A percentile compares a stretch with the other conserved stretches of the same genome.
Evolutionary conservation across 2,888 invertebrate species (phyloP).

Genomic region (Platypus cylindrus): DNA sequence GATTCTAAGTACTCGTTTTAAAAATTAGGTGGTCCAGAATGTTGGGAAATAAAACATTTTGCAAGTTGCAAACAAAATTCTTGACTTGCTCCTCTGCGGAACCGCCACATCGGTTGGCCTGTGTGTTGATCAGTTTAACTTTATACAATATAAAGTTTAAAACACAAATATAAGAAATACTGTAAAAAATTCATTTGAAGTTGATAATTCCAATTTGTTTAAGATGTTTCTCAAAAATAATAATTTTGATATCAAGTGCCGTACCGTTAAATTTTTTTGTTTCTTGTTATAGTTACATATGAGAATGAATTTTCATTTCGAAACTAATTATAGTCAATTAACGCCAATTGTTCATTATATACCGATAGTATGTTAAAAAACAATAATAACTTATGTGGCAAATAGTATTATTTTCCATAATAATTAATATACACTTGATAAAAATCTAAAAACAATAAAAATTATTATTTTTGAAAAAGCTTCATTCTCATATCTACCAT

Average conservation of each 20-base stretch:
- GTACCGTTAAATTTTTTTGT: slow-evolving; percentile 29
- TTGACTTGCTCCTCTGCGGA: too few relatives aligned
- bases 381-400: not conserved
- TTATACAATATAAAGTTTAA: too few relatives aligned
- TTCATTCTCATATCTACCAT: slow-evolving; percentile 17
- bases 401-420: too few relatives aligned
- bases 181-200: slow-evolving; percentile 12
- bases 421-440: not conserved
- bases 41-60: slow-evolving; percentile 1
- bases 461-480: slow-evolving; percentile 16
- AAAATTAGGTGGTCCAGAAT: slow-evolving; percentile 8
- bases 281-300: slow-evolving; percentile 16
- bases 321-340: not conserved
- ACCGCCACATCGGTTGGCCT: too few relatives aligned
- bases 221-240: slow-evolving; percentile 19
- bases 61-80: not conserved
- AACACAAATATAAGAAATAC: slow-evolving; percentile 1
- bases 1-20: too few relatives aligned
- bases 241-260: slow-evolving; percentile 34
- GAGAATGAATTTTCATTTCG: slow-evolving; percentile 14
- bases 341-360: not conserved
- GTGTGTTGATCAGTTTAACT: too few relatives aligned
- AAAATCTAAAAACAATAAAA: slow-evolving; percentile 1
- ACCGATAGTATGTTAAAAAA: not conserved
- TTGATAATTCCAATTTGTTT: too few relatives aligned